Base-by-base conservation (phyloP, 1,140 invertebrate species). In the Phymastichus coffea region DNA sequence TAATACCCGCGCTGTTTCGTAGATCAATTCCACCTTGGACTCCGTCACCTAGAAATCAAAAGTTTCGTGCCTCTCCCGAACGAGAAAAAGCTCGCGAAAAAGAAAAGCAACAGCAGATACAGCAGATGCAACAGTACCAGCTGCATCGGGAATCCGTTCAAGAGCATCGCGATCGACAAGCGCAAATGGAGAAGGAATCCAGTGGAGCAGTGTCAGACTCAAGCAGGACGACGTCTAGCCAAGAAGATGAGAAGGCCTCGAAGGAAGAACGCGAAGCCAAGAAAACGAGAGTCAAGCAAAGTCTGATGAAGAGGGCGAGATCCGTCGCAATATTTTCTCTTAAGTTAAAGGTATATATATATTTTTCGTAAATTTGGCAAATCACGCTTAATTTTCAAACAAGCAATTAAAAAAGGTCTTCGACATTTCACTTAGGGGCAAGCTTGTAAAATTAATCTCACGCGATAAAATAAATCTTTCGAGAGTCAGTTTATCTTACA, bases 311-410 rank as follows among this genome's bases (percentile, higher is more conserved):
- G 72, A 82, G 90, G 43, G 90, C 90, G 4, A 80, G 89, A 9
- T 90, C 88, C 1, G 90, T 92, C 23, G 90, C 89, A 8, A 89
- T 92, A 63, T 92, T 92, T 73, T 91, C 90, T 1, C 73, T 92
- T 20, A 91, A 90, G 49, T 70, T 92, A 47, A 88, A 90, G 58
- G 58, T 58, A 33, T n/a, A n/a, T n/a, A n/a, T n/a, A n/a, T n/a
- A n/a, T n/a, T n/a, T n/a, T n/a, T n/a, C n/a, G n/a, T n/a, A n/a
- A n/a, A n/a, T n/a, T n/a, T n/a, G n/a, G n/a, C n/a, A n/a, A n/a
- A n/a, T n/a, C n/a, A n/a, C n/a, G n/a, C n/a, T n/a, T n/a, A n/a
- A n/a, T n/a, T n/a, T n/a, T n/a, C n/a, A n/a, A n/a, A n/a, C n/a
- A n/a, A n/a, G n/a, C n/a, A n/a, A n/a, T n/a, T n/a, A n/a, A n/a